Percentiles rank a stretch among this genome's conserved stretches.
Conservation (phyloP, 53 echinoderm and acorn worm genomes). For the Actinopyga echinites region DNA sequence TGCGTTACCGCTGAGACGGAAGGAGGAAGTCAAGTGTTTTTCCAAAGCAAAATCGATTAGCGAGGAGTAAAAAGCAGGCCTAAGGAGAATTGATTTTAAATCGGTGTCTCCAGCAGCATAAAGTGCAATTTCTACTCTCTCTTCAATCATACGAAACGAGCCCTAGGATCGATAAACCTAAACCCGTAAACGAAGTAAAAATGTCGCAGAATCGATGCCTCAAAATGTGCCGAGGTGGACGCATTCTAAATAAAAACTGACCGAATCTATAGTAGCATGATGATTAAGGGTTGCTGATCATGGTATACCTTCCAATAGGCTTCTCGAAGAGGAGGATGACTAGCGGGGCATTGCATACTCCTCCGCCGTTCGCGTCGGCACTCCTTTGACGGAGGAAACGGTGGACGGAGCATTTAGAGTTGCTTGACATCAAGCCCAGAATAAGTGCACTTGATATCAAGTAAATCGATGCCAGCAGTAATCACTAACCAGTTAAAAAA, state of each 20-base stretch:
- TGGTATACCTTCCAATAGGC: no score
- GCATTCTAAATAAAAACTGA: conserved; percentile 28
- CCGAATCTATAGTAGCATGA: conserved; percentile 11
- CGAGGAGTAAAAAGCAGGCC: conserved; percentile 41
- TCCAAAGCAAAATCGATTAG: conserved; percentile 36
- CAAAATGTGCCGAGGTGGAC: conserved; percentile 22
- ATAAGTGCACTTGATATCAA: no score
- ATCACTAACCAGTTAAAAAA: no score
- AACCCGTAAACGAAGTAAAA: conserved; percentile 25
- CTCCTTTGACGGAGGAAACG: no score
- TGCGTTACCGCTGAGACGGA: no score
- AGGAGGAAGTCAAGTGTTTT: conserved; percentile 40
- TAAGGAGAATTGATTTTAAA: conserved; percentile 48
- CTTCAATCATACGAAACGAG: conserved; percentile 28
- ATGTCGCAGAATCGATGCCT: conserved; percentile 39
- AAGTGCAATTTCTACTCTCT: conserved; percentile 22
- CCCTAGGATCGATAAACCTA: conserved; percentile 32
- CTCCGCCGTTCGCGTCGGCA: no score
- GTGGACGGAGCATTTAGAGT: no score
- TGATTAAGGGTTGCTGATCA: no score
- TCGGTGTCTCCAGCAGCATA: conserved; percentile 41
- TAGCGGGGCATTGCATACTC: no score
- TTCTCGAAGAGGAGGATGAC: no score
- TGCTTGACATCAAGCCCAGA: no score
- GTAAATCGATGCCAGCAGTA: no score